Conservation (phyloP, 2,888 invertebrate species). For the Tiliacea citrago region DNA sequence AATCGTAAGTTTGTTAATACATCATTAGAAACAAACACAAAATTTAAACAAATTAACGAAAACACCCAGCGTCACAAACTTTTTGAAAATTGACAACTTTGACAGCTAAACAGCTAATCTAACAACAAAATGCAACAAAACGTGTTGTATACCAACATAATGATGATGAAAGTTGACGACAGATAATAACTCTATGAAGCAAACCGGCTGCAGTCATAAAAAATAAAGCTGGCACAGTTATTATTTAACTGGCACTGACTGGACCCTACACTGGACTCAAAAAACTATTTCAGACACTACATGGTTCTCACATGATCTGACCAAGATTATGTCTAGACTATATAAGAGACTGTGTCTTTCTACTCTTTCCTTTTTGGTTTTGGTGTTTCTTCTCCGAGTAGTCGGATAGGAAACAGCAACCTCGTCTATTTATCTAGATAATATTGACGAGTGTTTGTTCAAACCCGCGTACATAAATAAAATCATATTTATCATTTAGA, state of each 20-base stretch:
- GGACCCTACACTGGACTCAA: too few species aligned
- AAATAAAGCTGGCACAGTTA: background rate
- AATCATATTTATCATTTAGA: too few species aligned
- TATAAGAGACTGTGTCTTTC: background rate
- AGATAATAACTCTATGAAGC: background rate
- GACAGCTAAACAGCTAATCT: constrained; percentile 29
- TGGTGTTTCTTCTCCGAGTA: background rate
- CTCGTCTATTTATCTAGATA: background rate
- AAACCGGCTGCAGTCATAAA: too few species aligned
- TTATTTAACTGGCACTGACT: too few species aligned
- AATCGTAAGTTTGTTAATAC: background rate
- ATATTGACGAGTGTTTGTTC: background rate
- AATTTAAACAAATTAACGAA: constrained; percentile 25
- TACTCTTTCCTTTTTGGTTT: too few species aligned
- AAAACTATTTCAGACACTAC: background rate
- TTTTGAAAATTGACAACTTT: constrained; percentile 47
- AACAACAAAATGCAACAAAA: background rate
- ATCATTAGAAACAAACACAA: constrained; percentile 3
- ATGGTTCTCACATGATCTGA: background rate
- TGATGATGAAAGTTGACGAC: too few species aligned
- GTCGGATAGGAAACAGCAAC: background rate
- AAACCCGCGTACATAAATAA: background rate
- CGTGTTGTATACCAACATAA: constrained; percentile 18
- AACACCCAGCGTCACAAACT: constrained; percentile 37
- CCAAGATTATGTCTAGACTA: background rate